Base-by-base conservation (phyloP, 2,113 vertebrate genomes). In the Oryzias woworae region DNA sequence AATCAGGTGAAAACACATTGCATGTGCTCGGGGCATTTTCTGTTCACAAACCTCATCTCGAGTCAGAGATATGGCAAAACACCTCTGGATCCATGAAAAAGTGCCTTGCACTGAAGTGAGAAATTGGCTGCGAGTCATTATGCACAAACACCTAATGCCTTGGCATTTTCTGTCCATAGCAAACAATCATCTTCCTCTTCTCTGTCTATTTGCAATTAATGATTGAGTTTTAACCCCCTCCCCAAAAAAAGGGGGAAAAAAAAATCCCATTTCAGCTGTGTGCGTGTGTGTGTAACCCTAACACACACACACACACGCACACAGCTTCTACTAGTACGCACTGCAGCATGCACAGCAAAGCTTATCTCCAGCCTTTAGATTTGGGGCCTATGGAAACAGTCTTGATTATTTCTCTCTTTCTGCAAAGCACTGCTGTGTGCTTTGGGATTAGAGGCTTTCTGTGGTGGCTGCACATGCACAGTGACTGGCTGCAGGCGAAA, bases 201-300 rank as follows among this genome's bases (percentile, higher is more conserved):
- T 90, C 81, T 89, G 88, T 90, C 84, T 90, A 89, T 89, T 90
- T 88, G 82, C 86, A 89, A 87, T 88, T 86, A 88, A 90, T 89
- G 87, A 89, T 89, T 89, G 86, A 89, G 89, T 90, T 88, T 85
- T 73, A 82, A 71, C 60, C 69, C 48, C 70, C 81, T 74, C 31
- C 8, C 31, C 31, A 10, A 10, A 36, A 28, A 28, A 20, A 20
- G 20, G 20, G 20, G n/a, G n/a, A n/a, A 28, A 3, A 67, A 80
- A 72, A 84, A 86, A 87, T 85, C 84, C 71, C 71, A 86, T 86
- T 86, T 88, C 66, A 84, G 79, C 82, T 86, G 77, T 87, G 84
- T 87, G 86, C 83, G 78, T 81, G 84, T 87, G 86, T 83, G 78
- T 81, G 78, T 86, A 78, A 81, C 86, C 74, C 83, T 84, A 89